Base-by-base conservation (phyloP, 2,888 invertebrate genomes). In the Odontocolon sp. region DNA sequence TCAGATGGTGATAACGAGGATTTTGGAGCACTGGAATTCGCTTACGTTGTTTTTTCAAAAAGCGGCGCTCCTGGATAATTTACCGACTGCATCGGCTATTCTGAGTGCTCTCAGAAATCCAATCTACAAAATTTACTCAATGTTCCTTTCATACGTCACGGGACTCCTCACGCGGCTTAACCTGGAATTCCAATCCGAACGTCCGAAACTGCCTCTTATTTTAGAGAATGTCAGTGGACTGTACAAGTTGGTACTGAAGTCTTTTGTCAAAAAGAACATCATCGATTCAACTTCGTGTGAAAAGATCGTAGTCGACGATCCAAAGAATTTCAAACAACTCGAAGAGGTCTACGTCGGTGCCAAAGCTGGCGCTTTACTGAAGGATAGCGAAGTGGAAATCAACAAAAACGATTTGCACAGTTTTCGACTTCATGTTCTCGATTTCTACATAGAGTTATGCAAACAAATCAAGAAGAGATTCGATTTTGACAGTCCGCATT, bases 1-100 rank as follows among this genome's bases (percentile, higher is more conserved):
- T 33, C 57, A 68, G 68, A 28, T 45, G 54, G 68, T 57, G 16
- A 33, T 68, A 23, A 68, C 52, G 9, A 14, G 69, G 23, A 54
- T 54, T 11, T 18, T 67, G 9, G 52, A 67, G 31, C 67, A 67
- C 38, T 67, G 67, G 54, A 28, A 11, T 8, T 54, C 54, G 14
- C 40, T 67, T 5, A 23, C 40, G 3, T 5, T 40, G 8, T 67
- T 26, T 33, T 67, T 67, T 31, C 40, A 56, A 26, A 4, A 8
- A 14, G 59, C 59, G 1, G 69, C 33, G 3, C 23, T 26, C 3
- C 1, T 21, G 16, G 59, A 69, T 31, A 70, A 70, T 40, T 18
- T 67, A 11, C 56, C 42, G 5, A 28, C 26, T 8, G 56, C 56
- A 5, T 54, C 31, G 18, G 31, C 52, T 14, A 54, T 67, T 23